phyloP scores from a whole-genome alignment of 2,797 vertebrate species.

The Amazonetta brasiliensis region DNA sequence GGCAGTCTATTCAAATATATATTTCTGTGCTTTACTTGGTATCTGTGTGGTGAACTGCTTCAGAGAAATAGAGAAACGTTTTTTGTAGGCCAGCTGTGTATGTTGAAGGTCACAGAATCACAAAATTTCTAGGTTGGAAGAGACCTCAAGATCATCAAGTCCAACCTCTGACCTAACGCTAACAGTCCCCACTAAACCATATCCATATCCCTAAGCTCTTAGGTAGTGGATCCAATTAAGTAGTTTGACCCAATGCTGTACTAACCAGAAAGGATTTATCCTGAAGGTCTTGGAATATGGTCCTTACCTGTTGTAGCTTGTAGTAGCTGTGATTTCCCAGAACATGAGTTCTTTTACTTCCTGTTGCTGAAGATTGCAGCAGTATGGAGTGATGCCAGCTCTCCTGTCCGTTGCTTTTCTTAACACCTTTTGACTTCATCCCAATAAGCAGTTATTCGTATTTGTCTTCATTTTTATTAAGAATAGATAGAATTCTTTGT shows the following conservation, averaged over 20 bases:
- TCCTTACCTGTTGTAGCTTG: background rate
- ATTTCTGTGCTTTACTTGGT: background rate
- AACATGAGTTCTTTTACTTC: background rate
- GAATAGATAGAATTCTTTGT: background rate
- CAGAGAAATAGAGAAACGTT: background rate
- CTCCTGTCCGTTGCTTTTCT: background rate
- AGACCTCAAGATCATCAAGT: too few relatives aligned
- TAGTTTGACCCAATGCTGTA: background rate
- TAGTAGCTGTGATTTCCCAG: background rate
- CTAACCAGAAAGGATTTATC: background rate
- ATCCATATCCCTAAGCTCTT: too few relatives aligned
- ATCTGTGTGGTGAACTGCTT: background rate
- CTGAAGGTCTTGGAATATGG: background rate
- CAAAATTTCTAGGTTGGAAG: too few relatives aligned
- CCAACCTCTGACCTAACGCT: too few relatives aligned
- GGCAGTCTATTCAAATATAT: background rate
- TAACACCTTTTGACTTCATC: background rate
- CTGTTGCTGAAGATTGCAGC: background rate
- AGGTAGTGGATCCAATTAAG: background rate
- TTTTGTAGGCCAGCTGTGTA: background rate
- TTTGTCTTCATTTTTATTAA: background rate
- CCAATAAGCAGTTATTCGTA: background rate
- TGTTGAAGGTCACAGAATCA: background rate
- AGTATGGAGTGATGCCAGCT: background rate
- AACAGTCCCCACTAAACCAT: too few relatives aligned